phyloP scores from a whole-genome alignment of 2,797 vertebrate species.

The Peromyscus nudipes region DNA sequence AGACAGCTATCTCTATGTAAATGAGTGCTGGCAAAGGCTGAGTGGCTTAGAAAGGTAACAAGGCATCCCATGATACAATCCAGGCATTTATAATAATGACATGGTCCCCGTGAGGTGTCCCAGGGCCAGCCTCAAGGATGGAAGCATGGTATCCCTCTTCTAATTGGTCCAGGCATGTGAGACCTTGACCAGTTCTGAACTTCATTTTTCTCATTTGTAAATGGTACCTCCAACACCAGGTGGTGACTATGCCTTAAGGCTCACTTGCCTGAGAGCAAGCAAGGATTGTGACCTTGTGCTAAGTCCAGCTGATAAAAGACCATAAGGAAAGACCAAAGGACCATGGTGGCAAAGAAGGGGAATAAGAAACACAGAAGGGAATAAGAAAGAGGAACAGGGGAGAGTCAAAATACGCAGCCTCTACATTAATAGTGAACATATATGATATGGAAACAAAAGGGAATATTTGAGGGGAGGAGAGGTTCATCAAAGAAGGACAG shows the following conservation, averaged over 20 bases:
- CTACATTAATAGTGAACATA: not conserved
- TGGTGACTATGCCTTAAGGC: not conserved
- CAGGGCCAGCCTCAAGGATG: not conserved
- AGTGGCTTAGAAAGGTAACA: not conserved
- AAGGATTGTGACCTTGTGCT: not conserved
- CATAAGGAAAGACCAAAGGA: not conserved
- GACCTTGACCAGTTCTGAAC: not conserved
- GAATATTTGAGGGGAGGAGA: not conserved
- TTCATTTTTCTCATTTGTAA: not conserved
- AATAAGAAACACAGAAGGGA: not conserved
- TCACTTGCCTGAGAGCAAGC: not conserved
- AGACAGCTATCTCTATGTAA: not conserved
- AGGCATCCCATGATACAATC: not conserved
- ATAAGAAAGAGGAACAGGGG: not conserved
- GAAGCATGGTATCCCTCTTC: not conserved
- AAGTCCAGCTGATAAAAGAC: not conserved
- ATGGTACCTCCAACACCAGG: not conserved
- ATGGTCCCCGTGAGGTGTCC: not conserved
- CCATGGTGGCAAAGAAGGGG: not conserved
- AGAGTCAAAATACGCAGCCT: not conserved
- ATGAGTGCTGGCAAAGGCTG: not conserved
- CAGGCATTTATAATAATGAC: not conserved
- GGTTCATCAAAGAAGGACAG: not conserved
- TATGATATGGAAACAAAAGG: not conserved
- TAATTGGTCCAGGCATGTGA: not conserved